Evolutionary conservation across 2,797 vertebrate species (phyloP), one percentile per base, ranked within the genome.

Genomic region (Sciurus vulgaris): DNA sequence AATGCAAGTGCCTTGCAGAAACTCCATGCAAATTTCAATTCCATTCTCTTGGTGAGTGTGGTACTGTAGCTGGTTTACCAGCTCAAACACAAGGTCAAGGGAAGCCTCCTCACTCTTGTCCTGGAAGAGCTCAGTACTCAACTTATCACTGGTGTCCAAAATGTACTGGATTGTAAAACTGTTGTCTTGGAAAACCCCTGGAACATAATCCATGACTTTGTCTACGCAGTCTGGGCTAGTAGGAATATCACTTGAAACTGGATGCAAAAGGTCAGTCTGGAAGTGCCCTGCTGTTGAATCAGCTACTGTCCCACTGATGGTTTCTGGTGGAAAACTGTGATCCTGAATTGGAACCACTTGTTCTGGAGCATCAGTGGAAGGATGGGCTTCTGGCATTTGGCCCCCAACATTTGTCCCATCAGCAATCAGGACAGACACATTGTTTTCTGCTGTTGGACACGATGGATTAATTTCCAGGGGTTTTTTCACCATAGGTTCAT

Each of bases 61-160:
- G 98, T 99, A 99, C 96, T 99, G 99, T 97, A 99, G 98, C 98
- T 99, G 99, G 94, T 99, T 99, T 98, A 99, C 98, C 92, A 99
- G 99, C 98, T 99, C 99, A 97, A 99, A 99, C 72, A 99, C 99
- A 95, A 99, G 98, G 97, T 99, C 99, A 95, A 99, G 98, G 89
- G 99, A 99, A 90, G 99, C 99, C 96, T 99, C 99, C 91, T 99
- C 99, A 35, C 99, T 99, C 98, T 99, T 99, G 97, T 99, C 99
- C 99, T 99, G 99, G 98, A 99, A 99, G 98, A 99, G 99, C 98
- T 99, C 98, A 84, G 98, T 98, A 96, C 96, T 98, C 91, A 98
- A 85, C 61, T 98, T 98, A 97, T 98, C 98, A 94, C 97, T 98
- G 20, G 97, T 97, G 96, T 98, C 98, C 92, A 98, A 93, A 95